These are phyloP conservation scores for Eucidaris tribuloides DNA, from an alignment of 35 echinoderm and acorn worm species.

Conservation along the genomic window DNA sequence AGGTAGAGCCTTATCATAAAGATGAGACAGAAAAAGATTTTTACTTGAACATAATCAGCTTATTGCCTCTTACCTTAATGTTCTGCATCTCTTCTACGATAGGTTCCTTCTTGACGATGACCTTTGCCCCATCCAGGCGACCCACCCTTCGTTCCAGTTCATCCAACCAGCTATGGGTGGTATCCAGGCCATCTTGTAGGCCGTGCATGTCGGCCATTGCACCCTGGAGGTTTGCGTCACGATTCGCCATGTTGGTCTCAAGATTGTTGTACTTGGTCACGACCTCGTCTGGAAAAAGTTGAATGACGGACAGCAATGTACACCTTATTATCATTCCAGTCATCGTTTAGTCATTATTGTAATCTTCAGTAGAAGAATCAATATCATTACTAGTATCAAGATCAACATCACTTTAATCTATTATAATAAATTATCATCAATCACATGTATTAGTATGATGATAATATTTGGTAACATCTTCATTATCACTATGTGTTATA, in stretches of 20 bases:
- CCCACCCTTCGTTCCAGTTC: slow-evolving; percentile 70
- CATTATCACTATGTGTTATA: background rate
- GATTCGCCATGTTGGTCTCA: slow-evolving; percentile 46
- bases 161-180: slow-evolving; percentile 79
- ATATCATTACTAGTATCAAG: background rate
- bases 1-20: background rate
- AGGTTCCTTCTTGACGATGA: slow-evolving; percentile 86
- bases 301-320: background rate
- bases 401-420: background rate
- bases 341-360: background rate
- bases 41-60: background rate
- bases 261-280: slow-evolving; percentile 75
- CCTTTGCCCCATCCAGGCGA: slow-evolving; percentile 70
- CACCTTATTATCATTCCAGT: background rate
- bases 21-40: background rate
- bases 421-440: slow-evolving; percentile 5
- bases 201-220: slow-evolving; percentile 87
- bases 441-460: background rate
- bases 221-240: slow-evolving; percentile 57
- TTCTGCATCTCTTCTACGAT: slow-evolving; percentile 97
- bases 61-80: slow-evolving; percentile 51
- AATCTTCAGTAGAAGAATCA: background rate
- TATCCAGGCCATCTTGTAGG: slow-evolving; percentile 70
- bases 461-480: background rate
- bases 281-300: slow-evolving; percentile 58